phyloP scores from a whole-genome alignment of 2,888 invertebrate species.

The Drosophila subquinaria region DNA sequence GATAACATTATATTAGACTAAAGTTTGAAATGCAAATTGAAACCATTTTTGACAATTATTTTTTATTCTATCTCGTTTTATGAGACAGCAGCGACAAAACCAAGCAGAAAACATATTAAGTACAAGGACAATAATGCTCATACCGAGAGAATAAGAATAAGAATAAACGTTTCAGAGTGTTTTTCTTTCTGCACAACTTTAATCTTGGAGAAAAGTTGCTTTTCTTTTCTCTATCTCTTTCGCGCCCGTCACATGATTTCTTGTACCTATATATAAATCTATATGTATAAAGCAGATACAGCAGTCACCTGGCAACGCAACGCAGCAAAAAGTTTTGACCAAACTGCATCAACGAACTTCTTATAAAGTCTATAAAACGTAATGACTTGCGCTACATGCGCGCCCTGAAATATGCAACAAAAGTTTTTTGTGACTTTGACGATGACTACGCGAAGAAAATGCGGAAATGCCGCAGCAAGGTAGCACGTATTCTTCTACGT shows the following conservation, averaged over 20 bases:
- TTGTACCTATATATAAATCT: conserved; percentile 1
- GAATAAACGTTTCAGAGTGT: conserved; percentile 45
- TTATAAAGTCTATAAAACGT: conserved; percentile 78
- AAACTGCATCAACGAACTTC: conserved; percentile 74
- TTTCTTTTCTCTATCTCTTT: conserved; percentile 11
- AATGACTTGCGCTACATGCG: conserved; percentile 76
- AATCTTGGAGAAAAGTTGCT: conserved; percentile 37
- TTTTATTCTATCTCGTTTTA: conserved; percentile 6
- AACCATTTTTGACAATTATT: conserved; percentile 23
- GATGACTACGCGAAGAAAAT: conserved; percentile 17
- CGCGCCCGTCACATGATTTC: conserved; percentile 14
- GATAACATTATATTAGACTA: conserved; percentile 12
- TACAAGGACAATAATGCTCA: conserved; percentile 30
- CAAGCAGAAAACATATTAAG: conserved; percentile 32
- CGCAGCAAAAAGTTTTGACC: conserved; percentile 66
- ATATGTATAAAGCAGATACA: conserved; percentile 11
- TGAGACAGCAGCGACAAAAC: background rate
- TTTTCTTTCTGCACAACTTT: conserved; percentile 44
- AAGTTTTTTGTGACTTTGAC: conserved; percentile 70
- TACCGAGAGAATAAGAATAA: background rate
- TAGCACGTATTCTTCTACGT: conserved; percentile 1
- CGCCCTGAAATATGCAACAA: conserved; percentile 73
- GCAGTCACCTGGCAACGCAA: conserved; percentile 52
- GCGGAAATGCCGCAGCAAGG: conserved; percentile 10
- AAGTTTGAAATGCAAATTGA: conserved; percentile 23